These are phyloP conservation scores for Agrochola macilenta DNA, from an alignment of 2,888 invertebrate genomes.

Conservation along the genomic window DNA sequence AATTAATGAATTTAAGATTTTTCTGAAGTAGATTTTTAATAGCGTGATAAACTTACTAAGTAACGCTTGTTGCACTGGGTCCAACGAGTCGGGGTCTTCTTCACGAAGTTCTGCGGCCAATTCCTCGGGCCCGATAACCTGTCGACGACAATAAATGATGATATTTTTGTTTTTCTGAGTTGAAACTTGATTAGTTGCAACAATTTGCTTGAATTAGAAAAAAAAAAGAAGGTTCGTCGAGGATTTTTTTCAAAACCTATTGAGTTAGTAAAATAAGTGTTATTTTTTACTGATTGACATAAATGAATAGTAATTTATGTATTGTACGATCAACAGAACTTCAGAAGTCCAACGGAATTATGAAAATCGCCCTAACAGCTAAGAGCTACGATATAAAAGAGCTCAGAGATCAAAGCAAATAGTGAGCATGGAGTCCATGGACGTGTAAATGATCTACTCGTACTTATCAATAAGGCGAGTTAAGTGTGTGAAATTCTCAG, in stretches of 20 bases:
- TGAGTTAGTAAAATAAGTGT: not conserved
- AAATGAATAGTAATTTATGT: too few species aligned
- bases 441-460: not conserved
- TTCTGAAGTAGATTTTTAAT: not conserved
- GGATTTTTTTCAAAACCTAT: not conserved
- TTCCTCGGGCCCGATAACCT: constrained; percentile 88
- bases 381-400: not conserved
- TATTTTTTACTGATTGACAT: not conserved
- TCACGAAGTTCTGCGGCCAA: constrained; percentile 85
- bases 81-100: constrained; percentile 84
- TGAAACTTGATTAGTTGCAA: not conserved
- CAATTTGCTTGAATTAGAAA: too few species aligned
- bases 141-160: not conserved
- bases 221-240: too few species aligned
- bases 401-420: not conserved
- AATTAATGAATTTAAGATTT: too few species aligned
- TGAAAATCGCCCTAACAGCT: not conserved
- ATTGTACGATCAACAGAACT: not conserved
- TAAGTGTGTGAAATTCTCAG: too few species aligned
- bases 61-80: constrained; percentile 82
- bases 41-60: constrained; percentile 74
- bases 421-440: not conserved
- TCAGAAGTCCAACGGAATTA: not conserved
- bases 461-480: too few species aligned
- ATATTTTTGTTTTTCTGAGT: not conserved